Conservation (phyloP, 2,888 invertebrate genomes). For the Trachelus iudaicus region DNA sequence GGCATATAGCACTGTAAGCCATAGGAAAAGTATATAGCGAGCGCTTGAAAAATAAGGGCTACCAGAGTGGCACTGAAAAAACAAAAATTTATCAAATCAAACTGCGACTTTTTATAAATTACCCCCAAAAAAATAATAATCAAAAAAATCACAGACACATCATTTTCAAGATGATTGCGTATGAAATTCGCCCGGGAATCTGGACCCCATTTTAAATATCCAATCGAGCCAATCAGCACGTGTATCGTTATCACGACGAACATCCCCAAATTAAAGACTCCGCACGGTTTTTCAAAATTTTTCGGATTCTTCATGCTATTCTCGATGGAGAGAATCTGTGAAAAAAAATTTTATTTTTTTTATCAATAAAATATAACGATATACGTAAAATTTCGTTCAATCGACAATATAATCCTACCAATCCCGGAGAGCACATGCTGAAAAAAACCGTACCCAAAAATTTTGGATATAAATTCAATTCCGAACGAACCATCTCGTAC, state of each 20-base stretch:
- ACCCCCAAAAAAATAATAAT: not conserved
- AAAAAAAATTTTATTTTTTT: not conserved
- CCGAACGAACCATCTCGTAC: slow-evolving; percentile 32
- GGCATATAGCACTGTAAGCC: slow-evolving; percentile 49
- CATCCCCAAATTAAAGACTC: slow-evolving; percentile 48
- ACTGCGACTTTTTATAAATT: not conserved
- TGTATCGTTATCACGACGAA: slow-evolving; percentile 32
- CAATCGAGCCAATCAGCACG: slow-evolving; percentile 35
- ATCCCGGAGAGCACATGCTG: slow-evolving; percentile 44
- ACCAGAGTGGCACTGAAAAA: slow-evolving; percentile 26
- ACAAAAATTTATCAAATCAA: not conserved
- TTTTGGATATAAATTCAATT: slow-evolving; percentile 38
- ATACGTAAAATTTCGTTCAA: not conserved
- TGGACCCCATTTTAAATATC: slow-evolving; percentile 44
- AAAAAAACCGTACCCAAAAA: slow-evolving; percentile 46
- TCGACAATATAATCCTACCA: slow-evolving; percentile 28
- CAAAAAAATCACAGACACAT: slow-evolving; percentile 16
- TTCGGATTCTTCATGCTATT: slow-evolving; percentile 42
- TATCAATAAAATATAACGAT: not conserved
- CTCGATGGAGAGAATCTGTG: slow-evolving; percentile 42
- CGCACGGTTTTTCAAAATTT: slow-evolving; percentile 39
- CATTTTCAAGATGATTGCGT: slow-evolving; percentile 37
- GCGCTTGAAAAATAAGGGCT: slow-evolving; percentile 39
- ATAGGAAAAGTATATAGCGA: slow-evolving; percentile 45
- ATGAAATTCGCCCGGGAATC: slow-evolving; percentile 42